These are phyloP conservation scores for Darevskia mixta DNA, from an alignment of 2,797 vertebrate genomes.

Conservation along the genomic window DNA sequence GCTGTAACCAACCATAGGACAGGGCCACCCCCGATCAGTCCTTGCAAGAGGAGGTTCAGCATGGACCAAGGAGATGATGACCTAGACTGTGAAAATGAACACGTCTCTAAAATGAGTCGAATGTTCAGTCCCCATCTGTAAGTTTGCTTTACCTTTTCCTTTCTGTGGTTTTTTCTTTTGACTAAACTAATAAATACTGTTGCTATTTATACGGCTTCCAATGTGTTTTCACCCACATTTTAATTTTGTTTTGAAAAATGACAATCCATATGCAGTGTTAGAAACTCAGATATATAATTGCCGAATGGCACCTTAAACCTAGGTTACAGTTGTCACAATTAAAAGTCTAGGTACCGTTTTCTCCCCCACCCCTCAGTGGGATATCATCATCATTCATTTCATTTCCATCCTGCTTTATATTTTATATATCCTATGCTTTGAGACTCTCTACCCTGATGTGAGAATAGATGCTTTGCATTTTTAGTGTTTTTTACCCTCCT, in stretches of 20 bases:
- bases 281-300: no score
- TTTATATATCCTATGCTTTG: background rate
- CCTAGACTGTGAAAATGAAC: slow-evolving; percentile 93
- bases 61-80: slow-evolving; percentile 91
- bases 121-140: slow-evolving; percentile 93
- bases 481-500: slow-evolving; percentile 5
- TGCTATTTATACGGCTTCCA: no score
- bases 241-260: no score
- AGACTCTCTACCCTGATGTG: background rate
- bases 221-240: no score
- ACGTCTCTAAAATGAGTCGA: slow-evolving; percentile 95
- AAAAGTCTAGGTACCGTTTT: no score
- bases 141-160: slow-evolving; percentile 71
- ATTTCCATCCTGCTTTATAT: no score
- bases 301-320: no score
- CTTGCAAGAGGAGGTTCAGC: slow-evolving; percentile 94
- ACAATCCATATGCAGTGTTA: no score
- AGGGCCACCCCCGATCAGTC: slow-evolving; percentile 96
- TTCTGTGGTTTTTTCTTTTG: background rate
- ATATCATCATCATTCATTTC: no score
- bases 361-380: no score
- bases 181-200: no score
- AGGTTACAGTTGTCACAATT: no score
- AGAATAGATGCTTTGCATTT: slow-evolving; percentile 43
- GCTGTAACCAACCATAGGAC: slow-evolving; percentile 91